Percentiles rank a stretch among this genome's conserved stretches.
These are phyloP conservation scores for Albula glossodonta DNA, from an alignment of 2,113 vertebrate species.

Conservation along the genomic window DNA sequence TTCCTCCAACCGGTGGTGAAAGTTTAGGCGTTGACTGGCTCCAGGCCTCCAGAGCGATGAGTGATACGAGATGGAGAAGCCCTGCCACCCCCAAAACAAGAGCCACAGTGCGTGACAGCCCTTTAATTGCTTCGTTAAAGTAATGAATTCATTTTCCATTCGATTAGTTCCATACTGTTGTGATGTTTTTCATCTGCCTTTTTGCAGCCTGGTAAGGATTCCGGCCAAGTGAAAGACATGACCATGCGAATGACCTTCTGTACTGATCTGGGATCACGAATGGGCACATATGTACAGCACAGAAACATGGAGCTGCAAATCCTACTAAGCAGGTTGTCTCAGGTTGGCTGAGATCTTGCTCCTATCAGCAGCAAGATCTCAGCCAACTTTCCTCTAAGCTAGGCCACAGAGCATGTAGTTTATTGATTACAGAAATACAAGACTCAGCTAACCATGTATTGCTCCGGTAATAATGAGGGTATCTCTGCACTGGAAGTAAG, in stretches of 20 bases:
- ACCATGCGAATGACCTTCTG: background rate
- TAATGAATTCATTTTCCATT: constrained; percentile 40
- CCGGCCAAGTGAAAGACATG: background rate
- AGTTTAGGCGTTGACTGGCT: constrained; percentile 25
- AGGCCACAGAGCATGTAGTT: background rate
- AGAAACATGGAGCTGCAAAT: background rate
- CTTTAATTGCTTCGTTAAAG: constrained; percentile 45
- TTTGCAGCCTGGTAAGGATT: background rate
- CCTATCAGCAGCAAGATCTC: background rate
- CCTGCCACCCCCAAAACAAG: background rate
- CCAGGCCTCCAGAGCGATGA: background rate
- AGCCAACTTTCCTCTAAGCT: background rate
- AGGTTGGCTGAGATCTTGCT: too few relatives aligned
- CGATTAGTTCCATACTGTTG: constrained; percentile 34
- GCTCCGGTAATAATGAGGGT: background rate
- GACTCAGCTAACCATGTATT: background rate
- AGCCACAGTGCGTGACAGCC: constrained; percentile 24
- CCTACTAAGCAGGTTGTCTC: background rate
- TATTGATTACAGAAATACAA: background rate
- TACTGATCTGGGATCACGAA: background rate
- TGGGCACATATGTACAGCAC: background rate
- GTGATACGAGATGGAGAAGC: constrained; percentile 17
- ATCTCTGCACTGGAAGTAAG: background rate
- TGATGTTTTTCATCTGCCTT: background rate
- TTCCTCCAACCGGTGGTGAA: constrained; percentile 31